A percentile compares a stretch with the other conserved stretches of the same genome.
Conservation (phyloP, 2,797 vertebrate genomes). For the Anisognathus igniventris region DNA sequence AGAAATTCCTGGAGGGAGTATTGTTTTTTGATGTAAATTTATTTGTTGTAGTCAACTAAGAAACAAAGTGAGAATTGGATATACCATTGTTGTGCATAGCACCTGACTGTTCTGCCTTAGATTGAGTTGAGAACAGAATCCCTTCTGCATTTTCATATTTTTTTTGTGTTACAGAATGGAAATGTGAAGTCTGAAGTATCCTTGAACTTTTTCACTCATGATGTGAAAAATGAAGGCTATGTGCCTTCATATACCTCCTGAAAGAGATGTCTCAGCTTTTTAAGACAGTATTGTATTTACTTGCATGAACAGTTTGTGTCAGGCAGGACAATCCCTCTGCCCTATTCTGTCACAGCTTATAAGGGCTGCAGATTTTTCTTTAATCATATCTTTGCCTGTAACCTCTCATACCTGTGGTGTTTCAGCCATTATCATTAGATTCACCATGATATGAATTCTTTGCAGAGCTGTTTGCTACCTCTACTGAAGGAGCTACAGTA, state of each 20-base stretch:
- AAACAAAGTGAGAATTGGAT: not conserved
- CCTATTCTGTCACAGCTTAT: not conserved
- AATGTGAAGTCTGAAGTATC: not conserved
- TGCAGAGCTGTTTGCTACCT: not conserved
- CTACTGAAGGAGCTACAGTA: not conserved
- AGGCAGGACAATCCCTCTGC: not conserved
- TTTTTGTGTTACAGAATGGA: not conserved
- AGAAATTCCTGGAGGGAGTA: not conserved
- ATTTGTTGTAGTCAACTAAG: not conserved
- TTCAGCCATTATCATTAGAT: not conserved
- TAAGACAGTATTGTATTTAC: not conserved
- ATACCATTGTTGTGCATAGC: not conserved
- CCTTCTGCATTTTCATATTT: not conserved
- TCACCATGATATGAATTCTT: not conserved
- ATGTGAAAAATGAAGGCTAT: not conserved
- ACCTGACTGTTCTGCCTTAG: not conserved
- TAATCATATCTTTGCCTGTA: not conserved
- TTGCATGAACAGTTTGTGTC: accelerated
- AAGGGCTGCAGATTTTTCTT: not conserved
- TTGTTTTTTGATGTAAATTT: not conserved
- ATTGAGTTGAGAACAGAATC: not conserved
- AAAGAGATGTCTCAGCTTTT: not conserved
- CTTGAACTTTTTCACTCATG: not conserved
- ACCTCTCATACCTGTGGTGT: not conserved
- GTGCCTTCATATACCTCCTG: not conserved